Evolutionary conservation across 2,888 invertebrate genomes (phyloP).

Genomic region (Chaetogeoica ovagalla): DNA sequence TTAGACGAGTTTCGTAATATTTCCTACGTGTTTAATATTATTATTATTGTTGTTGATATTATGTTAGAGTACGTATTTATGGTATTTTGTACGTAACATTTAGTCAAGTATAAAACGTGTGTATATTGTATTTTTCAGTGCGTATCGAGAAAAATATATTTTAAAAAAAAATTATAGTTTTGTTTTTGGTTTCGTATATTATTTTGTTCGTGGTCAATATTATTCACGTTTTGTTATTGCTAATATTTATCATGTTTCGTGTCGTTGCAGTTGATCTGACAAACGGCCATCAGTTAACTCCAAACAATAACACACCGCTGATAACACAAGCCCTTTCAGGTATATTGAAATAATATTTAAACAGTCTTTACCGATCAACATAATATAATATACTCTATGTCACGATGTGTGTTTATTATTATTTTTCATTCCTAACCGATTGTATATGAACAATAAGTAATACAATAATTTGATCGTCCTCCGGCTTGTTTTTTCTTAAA

Average conservation of each 20-base stretch:
- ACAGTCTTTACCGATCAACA: neutral
- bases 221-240: neutral
- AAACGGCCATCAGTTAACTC: constrained; percentile 87
- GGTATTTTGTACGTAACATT: too few relatives aligned
- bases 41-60: neutral
- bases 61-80: too few relatives aligned
- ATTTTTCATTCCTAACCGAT: neutral
- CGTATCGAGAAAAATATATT: too few relatives aligned
- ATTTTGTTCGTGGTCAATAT: constrained; percentile 6
- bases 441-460: too few relatives aligned
- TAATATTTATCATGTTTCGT: constrained; percentile 13
- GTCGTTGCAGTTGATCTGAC: constrained; percentile 84
- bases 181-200: too few relatives aligned
- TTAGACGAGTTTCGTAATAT: constrained; percentile 22
- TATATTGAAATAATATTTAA: constrained; percentile 61
- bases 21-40: neutral
- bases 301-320: constrained; percentile 85
- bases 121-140: too few relatives aligned
- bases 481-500: too few relatives aligned
- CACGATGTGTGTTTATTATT: neutral
- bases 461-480: too few relatives aligned
- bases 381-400: too few relatives aligned
- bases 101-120: too few relatives aligned
- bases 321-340: constrained; percentile 94
- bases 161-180: neutral